phyloP scores from a whole-genome alignment of 2,113 vertebrate species.

The Perca schrenkii region DNA sequence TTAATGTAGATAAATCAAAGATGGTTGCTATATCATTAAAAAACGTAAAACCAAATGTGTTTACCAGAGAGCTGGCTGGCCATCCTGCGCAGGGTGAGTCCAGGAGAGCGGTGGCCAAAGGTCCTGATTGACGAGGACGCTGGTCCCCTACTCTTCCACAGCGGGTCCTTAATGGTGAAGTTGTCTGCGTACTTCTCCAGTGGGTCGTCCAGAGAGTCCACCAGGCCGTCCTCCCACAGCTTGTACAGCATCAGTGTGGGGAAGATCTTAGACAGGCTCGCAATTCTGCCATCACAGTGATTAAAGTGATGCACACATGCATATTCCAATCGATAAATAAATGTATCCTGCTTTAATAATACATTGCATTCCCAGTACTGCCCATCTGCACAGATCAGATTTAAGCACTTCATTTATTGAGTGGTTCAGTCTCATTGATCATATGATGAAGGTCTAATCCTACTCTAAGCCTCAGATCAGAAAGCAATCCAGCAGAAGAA shows the following conservation, averaged over 20 bases:
- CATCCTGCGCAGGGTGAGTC: slow-evolving; percentile 91
- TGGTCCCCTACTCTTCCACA: slow-evolving; percentile 76
- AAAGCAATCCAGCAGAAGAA: slow-evolving; percentile 8
- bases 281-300: slow-evolving; percentile 83
- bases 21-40: background rate
- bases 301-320: slow-evolving; percentile 1
- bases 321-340: background rate
- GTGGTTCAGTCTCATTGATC: slow-evolving; percentile 34
- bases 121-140: slow-evolving; percentile 66
- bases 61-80: slow-evolving; percentile 89
- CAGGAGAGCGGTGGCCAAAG: slow-evolving; percentile 66
- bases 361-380: background rate
- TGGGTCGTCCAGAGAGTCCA: slow-evolving; percentile 90
- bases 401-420: slow-evolving; percentile 34
- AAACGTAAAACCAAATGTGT: background rate
- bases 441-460: slow-evolving; percentile 32
- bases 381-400: slow-evolving; percentile 17
- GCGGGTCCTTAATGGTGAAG: slow-evolving; percentile 91
- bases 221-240: slow-evolving; percentile 91
- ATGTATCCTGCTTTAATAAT: slow-evolving; percentile 27
- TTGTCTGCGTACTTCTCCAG: slow-evolving; percentile 87
- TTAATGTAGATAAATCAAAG: background rate
- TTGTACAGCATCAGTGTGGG: slow-evolving; percentile 93
- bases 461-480: slow-evolving; percentile 31
- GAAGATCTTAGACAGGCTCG: slow-evolving; percentile 94